These are phyloP conservation scores for Gila robusta DNA, from an alignment of 2,797 vertebrate species.

Conservation along the genomic window DNA sequence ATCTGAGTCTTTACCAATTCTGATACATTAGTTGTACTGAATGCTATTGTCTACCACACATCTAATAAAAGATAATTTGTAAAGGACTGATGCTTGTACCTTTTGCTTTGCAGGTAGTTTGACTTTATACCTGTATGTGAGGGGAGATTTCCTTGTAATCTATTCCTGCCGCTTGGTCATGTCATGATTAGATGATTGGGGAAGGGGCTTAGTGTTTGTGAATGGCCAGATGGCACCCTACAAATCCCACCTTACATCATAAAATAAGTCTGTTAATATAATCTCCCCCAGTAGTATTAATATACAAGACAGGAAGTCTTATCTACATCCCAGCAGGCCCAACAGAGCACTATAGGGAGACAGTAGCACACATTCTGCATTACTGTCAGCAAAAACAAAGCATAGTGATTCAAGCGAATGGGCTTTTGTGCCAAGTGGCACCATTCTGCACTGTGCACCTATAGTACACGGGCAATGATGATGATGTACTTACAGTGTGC, in stretches of 20 bases:
- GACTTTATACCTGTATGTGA: conserved; percentile 25
- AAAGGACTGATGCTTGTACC: conserved; percentile 7
- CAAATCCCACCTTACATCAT: conserved; percentile 67
- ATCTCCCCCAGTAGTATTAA: conserved; percentile 55
- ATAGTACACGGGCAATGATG: background rate
- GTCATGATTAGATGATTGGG: conserved; percentile 62
- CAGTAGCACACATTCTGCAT: conserved; percentile 33
- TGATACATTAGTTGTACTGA: background rate
- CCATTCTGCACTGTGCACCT: background rate
- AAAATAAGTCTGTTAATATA: conserved; percentile 65
- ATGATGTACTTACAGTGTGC: background rate
- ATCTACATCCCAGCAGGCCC: conserved; percentile 36
- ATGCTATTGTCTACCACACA: background rate
- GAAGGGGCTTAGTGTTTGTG: conserved; percentile 60
- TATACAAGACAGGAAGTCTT: conserved; percentile 54
- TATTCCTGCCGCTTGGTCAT: conserved; percentile 54
- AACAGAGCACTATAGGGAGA: background rate
- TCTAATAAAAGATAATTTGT: background rate
- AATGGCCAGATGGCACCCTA: conserved; percentile 67
- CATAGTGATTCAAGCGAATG: background rate
- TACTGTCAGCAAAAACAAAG: conserved; percentile 15
- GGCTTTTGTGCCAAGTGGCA: background rate
- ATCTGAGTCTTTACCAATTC: background rate
- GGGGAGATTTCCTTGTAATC: conserved; percentile 65
- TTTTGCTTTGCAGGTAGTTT: conserved; percentile 35